Evolutionary conservation across 1,140 invertebrate species (phyloP).

Genomic region (Diorhabda elongata): DNA sequence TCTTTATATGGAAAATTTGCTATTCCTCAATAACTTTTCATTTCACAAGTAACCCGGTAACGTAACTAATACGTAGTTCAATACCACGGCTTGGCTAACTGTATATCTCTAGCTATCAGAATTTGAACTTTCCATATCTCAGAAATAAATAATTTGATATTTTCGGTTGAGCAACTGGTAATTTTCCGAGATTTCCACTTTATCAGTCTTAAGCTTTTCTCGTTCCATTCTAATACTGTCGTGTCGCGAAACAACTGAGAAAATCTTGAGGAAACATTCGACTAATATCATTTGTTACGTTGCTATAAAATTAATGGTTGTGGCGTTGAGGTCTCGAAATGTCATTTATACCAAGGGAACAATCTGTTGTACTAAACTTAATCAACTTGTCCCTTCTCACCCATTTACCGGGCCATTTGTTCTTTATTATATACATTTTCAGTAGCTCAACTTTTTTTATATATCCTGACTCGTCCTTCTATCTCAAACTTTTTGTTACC

Average conservation of each 20-base stretch:
- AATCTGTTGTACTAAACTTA: conserved; percentile 2
- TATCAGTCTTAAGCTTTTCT: too few species aligned
- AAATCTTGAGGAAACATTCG: neutral
- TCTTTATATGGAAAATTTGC: too few species aligned
- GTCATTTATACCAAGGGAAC: neutral
- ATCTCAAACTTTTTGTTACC: neutral
- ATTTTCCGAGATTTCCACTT: too few species aligned
- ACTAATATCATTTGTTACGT: neutral
- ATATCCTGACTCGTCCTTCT: neutral
- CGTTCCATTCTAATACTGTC: too few species aligned
- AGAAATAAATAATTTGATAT: too few species aligned
- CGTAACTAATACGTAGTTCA: too few species aligned
- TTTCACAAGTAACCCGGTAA: too few species aligned
- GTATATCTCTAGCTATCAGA: too few species aligned
- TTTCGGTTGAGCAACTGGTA: too few species aligned
- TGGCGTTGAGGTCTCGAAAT: conserved; percentile 1
- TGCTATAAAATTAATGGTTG: conserved; percentile 1
- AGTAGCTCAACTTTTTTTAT: conserved; percentile 6
- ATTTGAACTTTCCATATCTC: too few species aligned
- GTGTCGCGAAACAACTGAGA: neutral
- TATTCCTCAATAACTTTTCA: too few species aligned
- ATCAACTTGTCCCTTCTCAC: neutral
- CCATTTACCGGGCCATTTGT: neutral
- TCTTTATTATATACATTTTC: conserved; percentile 1
- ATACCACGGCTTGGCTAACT: too few species aligned